Conservation (phyloP, 2,797 vertebrate species). For the Enteromius thamalakanensis region DNA sequence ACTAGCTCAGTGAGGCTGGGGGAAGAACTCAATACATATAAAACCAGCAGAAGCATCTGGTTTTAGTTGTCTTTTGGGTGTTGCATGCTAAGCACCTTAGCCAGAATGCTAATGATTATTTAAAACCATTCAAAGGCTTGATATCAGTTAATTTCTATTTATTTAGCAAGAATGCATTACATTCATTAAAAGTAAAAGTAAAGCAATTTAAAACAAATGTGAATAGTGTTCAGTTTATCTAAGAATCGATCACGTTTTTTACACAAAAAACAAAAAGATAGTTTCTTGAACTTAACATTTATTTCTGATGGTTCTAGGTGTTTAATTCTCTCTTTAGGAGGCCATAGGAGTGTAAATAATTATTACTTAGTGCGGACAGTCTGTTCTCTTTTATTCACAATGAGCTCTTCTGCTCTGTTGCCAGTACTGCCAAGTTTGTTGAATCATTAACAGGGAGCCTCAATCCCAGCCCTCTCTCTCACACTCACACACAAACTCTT, state of each 20-base stretch:
- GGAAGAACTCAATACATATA: neutral
- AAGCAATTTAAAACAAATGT: neutral
- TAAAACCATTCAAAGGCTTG: neutral
- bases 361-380: slow-evolving; percentile 19
- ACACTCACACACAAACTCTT: neutral
- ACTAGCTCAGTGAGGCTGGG: neutral
- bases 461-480: slow-evolving; percentile 21
- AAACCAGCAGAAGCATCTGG: neutral
- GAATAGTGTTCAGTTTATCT: neutral
- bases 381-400: slow-evolving; percentile 33
- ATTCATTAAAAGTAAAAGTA: neutral
- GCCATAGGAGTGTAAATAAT: slow-evolving; percentile 2
- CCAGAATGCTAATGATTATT: neutral
- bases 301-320: neutral
- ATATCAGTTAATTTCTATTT: neutral
- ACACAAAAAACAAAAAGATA: neutral
- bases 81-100: neutral
- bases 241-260: neutral
- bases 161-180: neutral
- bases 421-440: slow-evolving; percentile 35
- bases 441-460: slow-evolving; percentile 25
- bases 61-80: neutral
- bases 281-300: too few relatives aligned
- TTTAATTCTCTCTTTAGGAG: neutral
- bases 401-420: slow-evolving; percentile 22